These are phyloP conservation scores for Lampris incognitus DNA, from an alignment of 2,113 vertebrate genomes.

Conservation along the genomic window DNA sequence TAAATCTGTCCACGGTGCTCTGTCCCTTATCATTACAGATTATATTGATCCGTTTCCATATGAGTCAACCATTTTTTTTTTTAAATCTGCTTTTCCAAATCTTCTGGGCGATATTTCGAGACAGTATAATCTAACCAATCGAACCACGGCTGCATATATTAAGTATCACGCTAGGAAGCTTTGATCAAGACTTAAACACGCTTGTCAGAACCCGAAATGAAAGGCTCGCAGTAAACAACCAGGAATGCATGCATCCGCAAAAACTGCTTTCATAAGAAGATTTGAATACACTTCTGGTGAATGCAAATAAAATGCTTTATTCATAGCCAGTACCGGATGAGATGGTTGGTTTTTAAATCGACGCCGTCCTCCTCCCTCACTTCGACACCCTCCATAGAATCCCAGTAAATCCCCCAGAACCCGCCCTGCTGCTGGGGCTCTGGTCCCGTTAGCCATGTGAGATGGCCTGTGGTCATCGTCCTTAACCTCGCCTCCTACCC, in stretches of 20 bases:
- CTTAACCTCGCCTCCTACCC: constrained; percentile 13
- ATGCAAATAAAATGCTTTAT: neutral
- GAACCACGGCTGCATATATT: constrained; percentile 27
- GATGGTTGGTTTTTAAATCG: constrained; percentile 41
- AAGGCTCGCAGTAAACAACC: no score
- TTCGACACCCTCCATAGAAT: constrained; percentile 19
- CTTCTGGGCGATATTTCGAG: constrained; percentile 17
- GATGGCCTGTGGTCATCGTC: constrained; percentile 48
- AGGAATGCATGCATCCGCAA: neutral
- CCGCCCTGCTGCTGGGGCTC: constrained; percentile 52
- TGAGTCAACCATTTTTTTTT: constrained; percentile 23
- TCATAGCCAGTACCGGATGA: neutral
- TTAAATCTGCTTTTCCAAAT: constrained; percentile 18
- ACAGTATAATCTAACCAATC: constrained; percentile 11
- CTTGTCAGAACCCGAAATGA: no score
- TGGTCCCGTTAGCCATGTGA: constrained; percentile 60
- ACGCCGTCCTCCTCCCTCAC: constrained; percentile 23
- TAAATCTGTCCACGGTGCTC: no score
- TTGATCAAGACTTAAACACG: neutral
- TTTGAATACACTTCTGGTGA: neutral
- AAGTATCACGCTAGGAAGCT: neutral
- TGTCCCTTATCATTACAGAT: no score
- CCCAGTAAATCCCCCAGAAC: constrained; percentile 49
- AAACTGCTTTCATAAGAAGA: neutral
- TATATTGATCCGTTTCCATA: neutral